phyloP scores from a whole-genome alignment of 2,888 invertebrate species.

The Lucinisca nassula region DNA sequence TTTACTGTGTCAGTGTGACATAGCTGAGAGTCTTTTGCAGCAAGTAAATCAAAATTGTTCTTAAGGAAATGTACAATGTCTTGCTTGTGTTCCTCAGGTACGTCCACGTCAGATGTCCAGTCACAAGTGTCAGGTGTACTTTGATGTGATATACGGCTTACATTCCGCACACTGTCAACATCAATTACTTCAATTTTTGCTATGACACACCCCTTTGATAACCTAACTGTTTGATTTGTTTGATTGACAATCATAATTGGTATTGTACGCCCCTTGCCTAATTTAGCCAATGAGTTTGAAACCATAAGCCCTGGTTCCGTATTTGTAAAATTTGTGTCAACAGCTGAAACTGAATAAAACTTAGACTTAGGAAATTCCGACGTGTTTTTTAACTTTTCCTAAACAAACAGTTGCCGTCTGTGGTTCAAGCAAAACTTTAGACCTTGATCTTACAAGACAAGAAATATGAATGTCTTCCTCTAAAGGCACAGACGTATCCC shows the following conservation, averaged over 20 bases:
- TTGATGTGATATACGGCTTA: background rate
- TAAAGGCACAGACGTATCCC: background rate
- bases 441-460: background rate
- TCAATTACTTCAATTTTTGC: background rate
- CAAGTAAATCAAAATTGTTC: background rate
- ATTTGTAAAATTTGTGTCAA: background rate
- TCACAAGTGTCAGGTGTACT: background rate
- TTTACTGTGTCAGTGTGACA: background rate
- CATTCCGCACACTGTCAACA: too few species aligned
- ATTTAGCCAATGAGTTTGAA: too few species aligned
- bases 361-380: background rate
- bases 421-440: background rate
- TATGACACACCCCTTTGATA: slow-evolving; percentile 3
- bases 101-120: background rate
- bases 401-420: too few species aligned
- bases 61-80: background rate
- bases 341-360: background rate
- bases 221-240: too few species aligned
- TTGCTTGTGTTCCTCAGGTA: background rate
- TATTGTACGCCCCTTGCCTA: too few species aligned
- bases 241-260: too few species aligned
- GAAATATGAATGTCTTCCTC: too few species aligned
- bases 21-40: background rate
- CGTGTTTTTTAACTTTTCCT: too few species aligned
- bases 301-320: too few species aligned